Evolutionary conservation across 2,888 invertebrate species (phyloP).

Genomic region (Stratiomys singularior): DNA sequence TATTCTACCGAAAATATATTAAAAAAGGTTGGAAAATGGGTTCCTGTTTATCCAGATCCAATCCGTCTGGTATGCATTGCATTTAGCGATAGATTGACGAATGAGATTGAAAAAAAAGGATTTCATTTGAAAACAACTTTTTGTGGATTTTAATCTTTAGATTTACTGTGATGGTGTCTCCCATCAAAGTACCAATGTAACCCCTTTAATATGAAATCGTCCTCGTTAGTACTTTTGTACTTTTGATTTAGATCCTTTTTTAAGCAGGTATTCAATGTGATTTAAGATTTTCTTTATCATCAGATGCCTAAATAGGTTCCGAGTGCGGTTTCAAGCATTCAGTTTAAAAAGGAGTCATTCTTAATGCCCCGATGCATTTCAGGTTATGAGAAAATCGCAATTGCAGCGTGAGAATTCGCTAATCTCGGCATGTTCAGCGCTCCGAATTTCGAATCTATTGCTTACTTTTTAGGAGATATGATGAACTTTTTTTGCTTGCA

Average conservation of each 20-base stretch:
- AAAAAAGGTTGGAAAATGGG: constrained; percentile 41
- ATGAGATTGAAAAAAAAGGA: constrained; percentile 9
- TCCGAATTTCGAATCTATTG: too few relatives aligned
- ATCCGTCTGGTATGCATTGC: constrained; percentile 29
- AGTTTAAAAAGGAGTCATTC: too few relatives aligned
- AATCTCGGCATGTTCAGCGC: too few relatives aligned
- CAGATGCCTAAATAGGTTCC: too few relatives aligned
- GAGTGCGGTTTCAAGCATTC: too few relatives aligned
- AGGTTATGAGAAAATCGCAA: too few relatives aligned
- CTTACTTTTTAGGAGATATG: too few relatives aligned
- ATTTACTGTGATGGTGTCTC: constrained; percentile 48
- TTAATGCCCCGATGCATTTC: too few relatives aligned
- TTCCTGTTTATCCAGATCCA: constrained; percentile 52
- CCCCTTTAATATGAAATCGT: constrained; percentile 27
- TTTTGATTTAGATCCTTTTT: background rate
- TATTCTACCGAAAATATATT: constrained; percentile 29
- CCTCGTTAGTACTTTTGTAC: constrained; percentile 4
- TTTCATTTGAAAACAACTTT: constrained; percentile 37
- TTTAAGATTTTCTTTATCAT: background rate
- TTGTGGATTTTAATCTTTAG: constrained; percentile 52
- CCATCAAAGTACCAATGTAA: constrained; percentile 34
- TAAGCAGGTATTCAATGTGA: constrained; percentile 22
- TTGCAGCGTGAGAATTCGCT: too few relatives aligned
- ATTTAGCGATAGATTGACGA: constrained; percentile 5
- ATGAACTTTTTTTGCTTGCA: too few relatives aligned